These are phyloP conservation scores for Triplophysa yarkandensis DNA, from an alignment of 2,797 vertebrate species.

Conservation along the genomic window DNA sequence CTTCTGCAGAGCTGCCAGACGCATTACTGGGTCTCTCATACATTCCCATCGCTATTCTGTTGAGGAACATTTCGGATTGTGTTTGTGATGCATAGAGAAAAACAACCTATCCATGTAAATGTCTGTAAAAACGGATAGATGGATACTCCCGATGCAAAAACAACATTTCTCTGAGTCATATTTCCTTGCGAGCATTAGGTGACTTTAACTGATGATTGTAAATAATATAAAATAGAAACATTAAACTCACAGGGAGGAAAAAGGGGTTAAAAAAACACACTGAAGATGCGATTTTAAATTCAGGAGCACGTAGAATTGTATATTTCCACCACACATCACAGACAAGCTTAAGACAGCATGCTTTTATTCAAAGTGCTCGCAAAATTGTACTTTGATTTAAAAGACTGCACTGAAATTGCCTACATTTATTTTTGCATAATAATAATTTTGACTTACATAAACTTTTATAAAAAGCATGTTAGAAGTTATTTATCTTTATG, in stretches of 20 bases:
- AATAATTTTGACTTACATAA: background rate
- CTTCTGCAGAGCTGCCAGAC: constrained; percentile 7
- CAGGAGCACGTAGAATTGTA: background rate
- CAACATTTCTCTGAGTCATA: constrained; percentile 5
- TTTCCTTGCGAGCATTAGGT: background rate
- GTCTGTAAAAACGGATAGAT: constrained; percentile 36
- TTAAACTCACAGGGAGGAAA: background rate
- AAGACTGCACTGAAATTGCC: too few relatives aligned
- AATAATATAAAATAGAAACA: background rate
- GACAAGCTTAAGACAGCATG: background rate
- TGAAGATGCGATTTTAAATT: background rate
- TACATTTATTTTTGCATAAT: too few relatives aligned
- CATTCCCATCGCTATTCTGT: constrained; percentile 5
- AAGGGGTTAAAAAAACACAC: background rate
- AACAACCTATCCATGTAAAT: constrained; percentile 33
- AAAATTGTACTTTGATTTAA: background rate
- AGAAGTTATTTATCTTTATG: too few relatives aligned
- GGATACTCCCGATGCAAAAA: constrained; percentile 14
- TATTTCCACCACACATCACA: background rate
- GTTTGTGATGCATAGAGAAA: constrained; percentile 17
- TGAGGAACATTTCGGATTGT: constrained; percentile 33
- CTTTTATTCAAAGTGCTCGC: background rate
- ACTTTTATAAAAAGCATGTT: background rate
- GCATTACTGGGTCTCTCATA: constrained; percentile 33
- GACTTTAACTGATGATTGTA: background rate